Evolutionary conservation across 2,113 vertebrate genomes (phyloP).

Genomic region (Siniperca chuatsi): DNA sequence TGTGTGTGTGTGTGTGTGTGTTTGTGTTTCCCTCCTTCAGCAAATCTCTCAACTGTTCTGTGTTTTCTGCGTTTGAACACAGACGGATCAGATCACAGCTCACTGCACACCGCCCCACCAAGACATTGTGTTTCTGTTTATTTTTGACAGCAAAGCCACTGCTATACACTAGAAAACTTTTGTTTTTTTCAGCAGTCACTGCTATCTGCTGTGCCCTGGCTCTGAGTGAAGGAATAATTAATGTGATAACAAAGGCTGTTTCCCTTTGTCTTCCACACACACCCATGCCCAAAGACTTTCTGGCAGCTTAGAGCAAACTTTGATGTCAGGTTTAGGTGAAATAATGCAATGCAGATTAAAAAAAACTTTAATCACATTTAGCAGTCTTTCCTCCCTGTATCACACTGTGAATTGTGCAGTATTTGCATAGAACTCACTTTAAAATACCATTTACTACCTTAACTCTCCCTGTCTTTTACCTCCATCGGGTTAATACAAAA

Average conservation of each 20-base stretch:
- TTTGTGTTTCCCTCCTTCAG: slow-evolving; percentile 33
- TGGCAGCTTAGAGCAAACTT: slow-evolving; percentile 56
- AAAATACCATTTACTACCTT: not conserved
- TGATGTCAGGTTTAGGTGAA: slow-evolving; percentile 55
- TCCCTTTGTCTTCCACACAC: slow-evolving; percentile 24
- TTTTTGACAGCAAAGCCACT: slow-evolving; percentile 38
- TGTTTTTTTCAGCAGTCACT: slow-evolving; percentile 20
- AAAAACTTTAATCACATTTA: slow-evolving; percentile 3
- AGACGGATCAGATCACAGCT: slow-evolving; percentile 36
- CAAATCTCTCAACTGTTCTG: slow-evolving; percentile 6
- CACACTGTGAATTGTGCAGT: not conserved
- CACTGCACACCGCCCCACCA: slow-evolving; percentile 19
- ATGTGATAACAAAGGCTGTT: slow-evolving; percentile 44
- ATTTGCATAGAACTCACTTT: not conserved
- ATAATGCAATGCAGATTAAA: slow-evolving; percentile 3
- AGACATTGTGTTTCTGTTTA: slow-evolving; percentile 35
- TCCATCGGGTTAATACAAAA: slow-evolving; percentile 3
- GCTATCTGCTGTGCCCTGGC: slow-evolving; percentile 11
- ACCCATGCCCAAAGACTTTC: slow-evolving; percentile 33
- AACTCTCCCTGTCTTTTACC: not conserved
- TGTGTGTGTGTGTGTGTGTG: not conserved
- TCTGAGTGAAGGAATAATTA: slow-evolving; percentile 66
- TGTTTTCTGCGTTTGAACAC: slow-evolving; percentile 31
- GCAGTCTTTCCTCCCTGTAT: not conserved
- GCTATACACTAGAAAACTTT: slow-evolving; percentile 15